phyloP scores from a whole-genome alignment of 2,797 vertebrate genomes.

The Premnoplex brunnescens region DNA sequence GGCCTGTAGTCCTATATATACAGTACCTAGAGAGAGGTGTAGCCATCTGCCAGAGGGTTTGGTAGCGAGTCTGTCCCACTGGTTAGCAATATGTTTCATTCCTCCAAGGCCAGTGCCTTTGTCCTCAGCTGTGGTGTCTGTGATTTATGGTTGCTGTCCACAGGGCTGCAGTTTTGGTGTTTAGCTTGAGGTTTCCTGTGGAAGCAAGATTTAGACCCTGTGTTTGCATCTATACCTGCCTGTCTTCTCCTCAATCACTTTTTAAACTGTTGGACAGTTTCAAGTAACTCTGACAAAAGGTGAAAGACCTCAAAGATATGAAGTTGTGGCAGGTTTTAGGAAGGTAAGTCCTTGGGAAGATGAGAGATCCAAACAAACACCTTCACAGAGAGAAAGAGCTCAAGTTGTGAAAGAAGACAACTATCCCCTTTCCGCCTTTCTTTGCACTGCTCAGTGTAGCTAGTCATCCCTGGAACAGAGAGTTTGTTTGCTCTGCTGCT shows the following conservation, averaged over 20 bases:
- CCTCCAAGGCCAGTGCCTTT: background rate
- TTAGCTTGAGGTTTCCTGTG: background rate
- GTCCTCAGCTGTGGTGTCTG: background rate
- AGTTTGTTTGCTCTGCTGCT: background rate
- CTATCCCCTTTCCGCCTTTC: background rate
- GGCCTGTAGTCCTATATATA: background rate
- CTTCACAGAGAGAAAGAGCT: background rate
- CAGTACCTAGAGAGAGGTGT: background rate
- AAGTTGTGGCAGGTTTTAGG: background rate
- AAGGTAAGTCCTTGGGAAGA: background rate
- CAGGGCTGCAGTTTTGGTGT: background rate
- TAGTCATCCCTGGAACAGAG: background rate
- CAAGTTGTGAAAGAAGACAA: background rate
- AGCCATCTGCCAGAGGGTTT: background rate
- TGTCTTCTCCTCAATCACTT: background rate
- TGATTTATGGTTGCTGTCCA: background rate
- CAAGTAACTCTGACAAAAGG: background rate
- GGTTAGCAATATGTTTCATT: background rate
- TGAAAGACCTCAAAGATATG: background rate
- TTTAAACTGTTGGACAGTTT: background rate
- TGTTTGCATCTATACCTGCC: background rate
- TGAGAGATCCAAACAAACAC: background rate
- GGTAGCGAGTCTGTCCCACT: background rate
- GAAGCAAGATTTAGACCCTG: background rate
- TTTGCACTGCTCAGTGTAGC: background rate